These are phyloP conservation scores for Calliopsis andreniformis DNA, from an alignment of 1,140 invertebrate genomes.

Conservation along the genomic window DNA sequence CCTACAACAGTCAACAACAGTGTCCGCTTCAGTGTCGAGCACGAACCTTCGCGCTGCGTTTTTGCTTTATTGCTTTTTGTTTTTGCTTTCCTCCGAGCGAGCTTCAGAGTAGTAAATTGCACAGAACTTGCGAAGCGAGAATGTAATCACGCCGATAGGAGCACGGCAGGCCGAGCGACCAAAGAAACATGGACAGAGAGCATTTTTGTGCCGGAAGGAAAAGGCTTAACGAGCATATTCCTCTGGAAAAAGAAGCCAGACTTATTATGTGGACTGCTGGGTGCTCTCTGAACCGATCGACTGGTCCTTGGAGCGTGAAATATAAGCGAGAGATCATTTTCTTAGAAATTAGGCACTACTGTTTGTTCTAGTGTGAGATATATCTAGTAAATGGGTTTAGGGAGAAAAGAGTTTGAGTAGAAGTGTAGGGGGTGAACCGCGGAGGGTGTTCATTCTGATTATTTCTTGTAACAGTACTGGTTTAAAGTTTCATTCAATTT, in stretches of 20 bases:
- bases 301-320: constrained; percentile 39
- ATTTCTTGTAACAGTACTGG: too few species aligned
- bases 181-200: constrained; percentile 75
- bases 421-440: too few species aligned
- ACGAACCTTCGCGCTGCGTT: constrained; percentile 51
- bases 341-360: constrained; percentile 35
- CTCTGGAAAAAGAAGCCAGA: neutral
- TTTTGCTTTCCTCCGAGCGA: constrained; percentile 30
- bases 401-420: too few species aligned
- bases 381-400: neutral
- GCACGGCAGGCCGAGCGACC: constrained; percentile 74
- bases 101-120: constrained; percentile 48
- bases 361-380: neutral
- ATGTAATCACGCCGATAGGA: constrained; percentile 67
- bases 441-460: too few species aligned
- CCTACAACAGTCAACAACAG: constrained; percentile 81
- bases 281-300: constrained; percentile 61
- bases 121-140: constrained; percentile 56
- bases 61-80: constrained; percentile 21
- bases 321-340: constrained; percentile 32
- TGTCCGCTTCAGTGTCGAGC: constrained; percentile 74
- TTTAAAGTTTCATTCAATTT: too few species aligned
- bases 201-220: constrained; percentile 22
- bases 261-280: neutral
- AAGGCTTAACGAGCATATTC: neutral